Conservation (phyloP, 2,113 vertebrate species). For the Clarias magur region DNA sequence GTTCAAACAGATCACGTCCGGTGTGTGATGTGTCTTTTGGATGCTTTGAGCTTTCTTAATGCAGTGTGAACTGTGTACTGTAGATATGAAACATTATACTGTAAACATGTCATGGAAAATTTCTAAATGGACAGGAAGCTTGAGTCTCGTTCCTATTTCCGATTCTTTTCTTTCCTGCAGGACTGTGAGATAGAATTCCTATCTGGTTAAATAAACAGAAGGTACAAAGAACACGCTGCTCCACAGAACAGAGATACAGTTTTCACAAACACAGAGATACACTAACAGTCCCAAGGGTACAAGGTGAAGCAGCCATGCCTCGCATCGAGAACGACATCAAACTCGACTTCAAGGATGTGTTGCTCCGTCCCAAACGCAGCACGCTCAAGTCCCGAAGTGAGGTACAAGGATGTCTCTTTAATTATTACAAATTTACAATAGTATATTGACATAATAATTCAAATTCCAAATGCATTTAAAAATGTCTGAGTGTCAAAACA, state of each 20-base stretch:
- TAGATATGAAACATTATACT: neutral
- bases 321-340: conserved; percentile 90
- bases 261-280: conserved; percentile 21
- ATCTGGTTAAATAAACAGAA: neutral
- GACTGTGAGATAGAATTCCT: neutral
- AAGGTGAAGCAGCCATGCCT: conserved; percentile 74
- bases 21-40: too few species aligned
- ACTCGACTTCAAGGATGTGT: conserved; percentile 89
- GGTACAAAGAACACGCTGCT: neutral
- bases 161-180: neutral
- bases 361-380: conserved; percentile 87
- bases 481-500: neutral
- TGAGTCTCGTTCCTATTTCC: neutral
- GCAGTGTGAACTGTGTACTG: too few species aligned
- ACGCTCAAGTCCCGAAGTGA: conserved; percentile 89
- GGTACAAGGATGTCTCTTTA: conserved; percentile 62
- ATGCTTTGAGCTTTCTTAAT: too few species aligned
- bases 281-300: neutral
- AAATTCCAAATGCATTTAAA: neutral
- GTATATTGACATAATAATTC: neutral
- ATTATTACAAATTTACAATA: neutral
- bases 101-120: neutral
- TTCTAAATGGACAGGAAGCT: neutral
- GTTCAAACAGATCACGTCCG: too few species aligned
- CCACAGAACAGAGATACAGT: conserved; percentile 23